Evolutionary conservation across 2,888 invertebrate species (phyloP), one percentile per base, ranked within the genome.

Genomic region (Baccha elongata): DNA sequence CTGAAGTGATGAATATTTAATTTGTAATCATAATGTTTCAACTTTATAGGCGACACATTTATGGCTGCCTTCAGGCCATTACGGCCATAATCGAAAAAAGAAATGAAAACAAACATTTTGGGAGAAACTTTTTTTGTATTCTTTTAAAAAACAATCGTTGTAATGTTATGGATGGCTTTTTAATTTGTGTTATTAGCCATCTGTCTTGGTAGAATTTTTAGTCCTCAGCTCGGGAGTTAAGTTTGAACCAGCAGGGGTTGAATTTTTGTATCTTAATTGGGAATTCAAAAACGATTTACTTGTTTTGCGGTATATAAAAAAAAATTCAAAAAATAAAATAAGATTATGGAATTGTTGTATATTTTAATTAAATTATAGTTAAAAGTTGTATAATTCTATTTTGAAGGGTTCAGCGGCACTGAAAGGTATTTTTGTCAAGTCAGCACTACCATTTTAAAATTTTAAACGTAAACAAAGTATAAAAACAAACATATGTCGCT

Each of bases 1-100:
- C 50, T 50, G 11, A 64, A 60, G 62, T 58, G 48, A 81, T 81
- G 71, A 81, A 81, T 81, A 75, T 75, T 75, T 75, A 58, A 81
- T 80, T 74, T 55, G 74, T 69, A 69, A 55, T 80, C 58, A 67
- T 73, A 79, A 60, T 67, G 53, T 35, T 67, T 35, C 62, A 26
- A 64, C 32, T 80, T 74, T 69, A 69, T 69, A 53, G 73, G 53
- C 79, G 80, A 62, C 68, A 62, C 60, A 73, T 68, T 79, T 79
- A 60, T 60, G 26, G 67, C n/a, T 15, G 32, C n/a, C 60, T 40
- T 26, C n/a, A 1, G 15, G 26, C 35, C 32, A 19, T 26, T n/a
- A 46, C 13, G 21, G 15, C 35, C 8, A 23, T 26, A 26, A 64
- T 46, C 46, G n/a, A 23, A 17, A 35, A 23, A 26, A 11, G 23